Evolutionary conservation across 2,888 invertebrate genomes (phyloP).

Genomic region (Athalia rosae): DNA sequence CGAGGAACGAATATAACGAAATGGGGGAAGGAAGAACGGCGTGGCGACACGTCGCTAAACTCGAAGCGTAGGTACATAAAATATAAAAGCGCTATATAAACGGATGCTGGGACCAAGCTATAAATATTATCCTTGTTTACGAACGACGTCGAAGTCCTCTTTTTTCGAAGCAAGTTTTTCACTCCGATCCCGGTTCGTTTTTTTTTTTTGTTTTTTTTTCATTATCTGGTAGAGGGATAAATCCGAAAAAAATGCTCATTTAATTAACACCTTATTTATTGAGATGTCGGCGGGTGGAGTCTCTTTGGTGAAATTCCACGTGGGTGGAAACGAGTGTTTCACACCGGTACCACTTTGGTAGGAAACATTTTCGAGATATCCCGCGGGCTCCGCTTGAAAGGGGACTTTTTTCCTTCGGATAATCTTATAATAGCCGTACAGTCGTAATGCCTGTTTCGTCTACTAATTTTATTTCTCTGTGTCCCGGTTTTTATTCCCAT

Average conservation of each 20-base stretch:
- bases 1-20: background rate
- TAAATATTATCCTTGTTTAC: conserved; percentile 71
- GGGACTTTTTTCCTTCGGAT: background rate
- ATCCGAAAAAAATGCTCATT: conserved; percentile 71
- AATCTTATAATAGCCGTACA: background rate
- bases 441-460: background rate
- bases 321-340: conserved; percentile 45
- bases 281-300: conserved; percentile 63
- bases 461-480: background rate
- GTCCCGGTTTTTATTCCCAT: too few species aligned
- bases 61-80: conserved; percentile 43
- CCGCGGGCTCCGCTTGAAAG: background rate
- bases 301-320: conserved; percentile 41
- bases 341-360: conserved; percentile 31
- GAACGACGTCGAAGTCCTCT: conserved; percentile 50
- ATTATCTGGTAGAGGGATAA: conserved; percentile 62
- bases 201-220: background rate
- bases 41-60: conserved; percentile 36
- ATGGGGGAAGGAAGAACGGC: conserved; percentile 4
- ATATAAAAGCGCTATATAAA: conserved; percentile 51
- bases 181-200: background rate
- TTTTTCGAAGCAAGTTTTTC: too few species aligned
- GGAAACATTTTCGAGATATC: conserved; percentile 21
- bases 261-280: conserved; percentile 73
- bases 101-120: conserved; percentile 59